These are phyloP conservation scores for Agrotis segetum DNA, from an alignment of 2,888 invertebrate species.

Conservation along the genomic window DNA sequence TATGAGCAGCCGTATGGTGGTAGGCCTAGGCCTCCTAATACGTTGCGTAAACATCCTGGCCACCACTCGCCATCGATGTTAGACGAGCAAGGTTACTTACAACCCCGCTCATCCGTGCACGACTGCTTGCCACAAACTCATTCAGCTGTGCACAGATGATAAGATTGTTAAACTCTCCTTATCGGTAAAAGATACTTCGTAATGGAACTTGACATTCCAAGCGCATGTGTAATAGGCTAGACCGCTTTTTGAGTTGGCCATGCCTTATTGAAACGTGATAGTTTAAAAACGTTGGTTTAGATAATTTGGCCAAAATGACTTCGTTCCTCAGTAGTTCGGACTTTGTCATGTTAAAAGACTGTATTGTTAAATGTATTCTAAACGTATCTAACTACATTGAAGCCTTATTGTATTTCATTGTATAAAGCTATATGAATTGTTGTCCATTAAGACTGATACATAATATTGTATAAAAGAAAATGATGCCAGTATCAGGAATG, in stretches of 20 bases:
- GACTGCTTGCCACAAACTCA: constrained; percentile 89
- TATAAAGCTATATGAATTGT: constrained; percentile 71
- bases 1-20: constrained; percentile 89
- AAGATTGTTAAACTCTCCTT: constrained; percentile 81
- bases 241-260: constrained; percentile 81
- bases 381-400: constrained; percentile 76
- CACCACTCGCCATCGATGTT: constrained; percentile 87
- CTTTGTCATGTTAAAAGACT: constrained; percentile 80
- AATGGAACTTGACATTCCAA: constrained; percentile 89
- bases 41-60: constrained; percentile 85
- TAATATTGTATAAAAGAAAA: constrained; percentile 76
- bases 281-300: constrained; percentile 75
- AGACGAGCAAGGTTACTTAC: constrained; percentile 90
- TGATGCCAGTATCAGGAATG: constrained; percentile 85
- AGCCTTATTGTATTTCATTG: constrained; percentile 77
- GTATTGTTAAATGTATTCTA: constrained; percentile 79
- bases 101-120: constrained; percentile 88
- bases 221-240: constrained; percentile 87
- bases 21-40: constrained; percentile 86
- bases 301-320: constrained; percentile 80
- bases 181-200: constrained; percentile 85
- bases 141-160: constrained; percentile 87
- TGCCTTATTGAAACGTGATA: constrained; percentile 86
- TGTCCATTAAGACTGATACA: constrained; percentile 88
- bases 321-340: constrained; percentile 80